A percentile compares a stretch with the other conserved stretches of the same genome.
phyloP scores from a whole-genome alignment of 2,113 vertebrate genomes.

The Micronycteris hirsuta region DNA sequence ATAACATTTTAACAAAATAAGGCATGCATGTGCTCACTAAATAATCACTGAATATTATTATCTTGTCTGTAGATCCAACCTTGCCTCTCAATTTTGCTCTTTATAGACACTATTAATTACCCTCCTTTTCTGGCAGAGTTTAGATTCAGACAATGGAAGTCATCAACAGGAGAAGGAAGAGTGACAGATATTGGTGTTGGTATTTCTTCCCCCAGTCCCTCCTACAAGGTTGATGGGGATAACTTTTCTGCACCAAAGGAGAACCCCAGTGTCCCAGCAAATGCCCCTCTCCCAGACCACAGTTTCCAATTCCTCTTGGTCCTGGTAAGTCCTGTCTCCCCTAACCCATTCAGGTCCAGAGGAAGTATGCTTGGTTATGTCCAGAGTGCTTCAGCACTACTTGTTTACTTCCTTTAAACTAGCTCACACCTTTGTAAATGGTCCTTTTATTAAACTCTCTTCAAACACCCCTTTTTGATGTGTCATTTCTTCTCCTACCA shows the following conservation, averaged over 20 bases:
- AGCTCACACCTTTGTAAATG: neutral
- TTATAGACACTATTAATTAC: neutral
- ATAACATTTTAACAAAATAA: neutral
- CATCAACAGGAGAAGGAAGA: neutral
- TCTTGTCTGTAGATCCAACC: neutral
- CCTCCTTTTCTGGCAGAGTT: neutral
- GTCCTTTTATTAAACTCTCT: neutral
- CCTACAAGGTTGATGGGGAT: neutral
- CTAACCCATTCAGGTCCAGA: neutral
- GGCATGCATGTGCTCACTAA: neutral
- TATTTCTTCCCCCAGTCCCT: neutral
- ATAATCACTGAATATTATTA: neutral
- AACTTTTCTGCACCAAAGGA: neutral
- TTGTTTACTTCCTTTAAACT: neutral
- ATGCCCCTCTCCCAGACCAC: fast-evolving
- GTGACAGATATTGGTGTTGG: neutral
- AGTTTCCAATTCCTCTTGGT: neutral
- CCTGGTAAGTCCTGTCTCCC: neutral
- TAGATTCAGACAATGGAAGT: neutral
- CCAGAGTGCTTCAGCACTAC: neutral
- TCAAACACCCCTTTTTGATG: neutral
- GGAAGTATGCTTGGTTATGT: neutral
- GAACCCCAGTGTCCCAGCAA: neutral
- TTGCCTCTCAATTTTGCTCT: neutral
- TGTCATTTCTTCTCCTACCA: neutral